phyloP scores from a whole-genome alignment of 2,797 vertebrate genomes.

The Lacerta viridis region DNA sequence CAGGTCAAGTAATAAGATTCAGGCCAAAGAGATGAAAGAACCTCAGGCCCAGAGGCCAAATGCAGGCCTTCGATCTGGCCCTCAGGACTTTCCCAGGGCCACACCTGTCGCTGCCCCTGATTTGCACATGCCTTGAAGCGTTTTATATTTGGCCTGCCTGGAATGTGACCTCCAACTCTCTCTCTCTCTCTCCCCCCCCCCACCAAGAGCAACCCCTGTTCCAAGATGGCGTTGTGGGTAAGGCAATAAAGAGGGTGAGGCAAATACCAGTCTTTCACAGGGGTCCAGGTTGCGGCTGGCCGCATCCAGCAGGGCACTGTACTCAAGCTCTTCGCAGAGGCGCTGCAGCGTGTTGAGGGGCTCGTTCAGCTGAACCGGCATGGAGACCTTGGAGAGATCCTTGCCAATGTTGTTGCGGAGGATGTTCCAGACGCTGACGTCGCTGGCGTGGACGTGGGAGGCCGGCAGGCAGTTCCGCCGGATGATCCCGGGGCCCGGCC shows the following conservation, averaged over 20 bases:
- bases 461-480: slow-evolving; percentile 85
- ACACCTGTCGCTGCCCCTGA: no score
- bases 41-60: no score
- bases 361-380: slow-evolving; percentile 88
- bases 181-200: no score
- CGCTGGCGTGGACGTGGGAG: slow-evolving; percentile 81
- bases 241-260: background rate
- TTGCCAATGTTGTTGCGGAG: slow-evolving; percentile 95
- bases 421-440: slow-evolving; percentile 91
- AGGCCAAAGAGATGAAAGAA: background rate
- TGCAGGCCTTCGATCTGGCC: no score
- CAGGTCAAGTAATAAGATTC: background rate
- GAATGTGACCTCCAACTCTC: background rate
- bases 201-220: background rate
- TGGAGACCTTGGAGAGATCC: slow-evolving; percentile 91
- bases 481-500: slow-evolving; percentile 67
- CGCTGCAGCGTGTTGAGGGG: slow-evolving; percentile 87
- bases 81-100: no score
- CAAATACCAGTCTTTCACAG: slow-evolving; percentile 89
- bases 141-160: no score
- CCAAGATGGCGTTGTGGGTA: background rate
- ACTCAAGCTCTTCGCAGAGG: slow-evolving; percentile 92
- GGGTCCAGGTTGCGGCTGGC: slow-evolving; percentile 87
- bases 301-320: slow-evolving; percentile 87
- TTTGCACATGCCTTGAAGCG: no score